Percentiles rank a stretch among this genome's conserved stretches.
These are phyloP conservation scores for Aphrophora alni DNA, from an alignment of 2,888 invertebrate genomes.

Conservation along the genomic window DNA sequence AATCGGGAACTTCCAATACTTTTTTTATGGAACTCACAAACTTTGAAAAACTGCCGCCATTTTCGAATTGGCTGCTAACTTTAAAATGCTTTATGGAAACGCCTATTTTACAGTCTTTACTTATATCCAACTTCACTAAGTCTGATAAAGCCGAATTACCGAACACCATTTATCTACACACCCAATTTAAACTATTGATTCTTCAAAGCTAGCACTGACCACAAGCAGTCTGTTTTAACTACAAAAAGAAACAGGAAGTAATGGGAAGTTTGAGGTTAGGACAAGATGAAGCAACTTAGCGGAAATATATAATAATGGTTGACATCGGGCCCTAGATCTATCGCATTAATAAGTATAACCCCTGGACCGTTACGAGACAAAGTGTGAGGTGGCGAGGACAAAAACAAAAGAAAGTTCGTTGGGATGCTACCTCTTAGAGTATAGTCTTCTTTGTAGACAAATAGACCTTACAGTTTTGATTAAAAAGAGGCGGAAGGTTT, in stretches of 20 bases:
- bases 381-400: not conserved
- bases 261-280: not conserved
- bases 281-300: not conserved
- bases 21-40: too few relatives aligned
- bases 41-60: too few relatives aligned
- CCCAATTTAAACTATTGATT: too few relatives aligned
- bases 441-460: not conserved
- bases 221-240: too few relatives aligned
- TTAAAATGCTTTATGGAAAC: too few relatives aligned
- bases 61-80: too few relatives aligned
- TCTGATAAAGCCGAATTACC: too few relatives aligned
- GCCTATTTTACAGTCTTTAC: too few relatives aligned
- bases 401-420: conserved; percentile 6
- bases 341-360: not conserved
- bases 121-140: too few relatives aligned
- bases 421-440: not conserved
- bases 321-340: not conserved
- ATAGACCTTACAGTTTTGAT: not conserved
- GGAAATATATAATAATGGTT: not conserved
- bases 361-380: not conserved
- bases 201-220: not conserved
- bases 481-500: too few relatives aligned
- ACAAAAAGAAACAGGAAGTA: not conserved
- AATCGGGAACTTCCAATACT: too few relatives aligned
- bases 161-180: too few relatives aligned